Evolutionary conservation across 2,113 vertebrate species (phyloP).

Genomic region (Ibidorhyncha struthersii): DNA sequence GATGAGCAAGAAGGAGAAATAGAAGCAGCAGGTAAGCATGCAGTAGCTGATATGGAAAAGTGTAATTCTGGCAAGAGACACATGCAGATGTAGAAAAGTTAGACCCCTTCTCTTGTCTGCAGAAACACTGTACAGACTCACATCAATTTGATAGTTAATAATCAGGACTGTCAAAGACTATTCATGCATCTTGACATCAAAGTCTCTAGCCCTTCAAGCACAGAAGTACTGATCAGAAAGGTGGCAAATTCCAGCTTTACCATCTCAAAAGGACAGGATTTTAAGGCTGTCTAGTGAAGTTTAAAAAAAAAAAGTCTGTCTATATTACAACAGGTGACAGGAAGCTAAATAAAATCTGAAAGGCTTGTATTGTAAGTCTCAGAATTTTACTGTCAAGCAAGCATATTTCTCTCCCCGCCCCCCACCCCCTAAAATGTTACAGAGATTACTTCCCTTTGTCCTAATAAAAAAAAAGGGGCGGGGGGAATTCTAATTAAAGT

Average conservation of each 20-base stretch:
- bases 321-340: not conserved
- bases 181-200: not conserved
- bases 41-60: not conserved
- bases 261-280: not conserved
- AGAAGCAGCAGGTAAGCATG: not conserved
- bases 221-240: not conserved
- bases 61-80: not conserved
- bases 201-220: not conserved
- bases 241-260: not conserved
- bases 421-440: not conserved
- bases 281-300: not conserved
- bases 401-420: not conserved
- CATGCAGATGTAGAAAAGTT: not conserved
- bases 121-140: not conserved
- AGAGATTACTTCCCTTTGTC: not conserved
- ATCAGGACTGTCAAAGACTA: not conserved
- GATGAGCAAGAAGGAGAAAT: not conserved
- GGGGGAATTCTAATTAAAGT: not conserved
- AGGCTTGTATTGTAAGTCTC: not conserved
- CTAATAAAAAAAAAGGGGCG: accelerated
- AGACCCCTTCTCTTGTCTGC: not conserved
- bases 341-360: not conserved
- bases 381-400: not conserved
- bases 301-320: not conserved
- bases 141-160: not conserved